These are phyloP conservation scores for Argynnis bischoffii DNA, from an alignment of 2,888 invertebrate genomes.

Conservation along the genomic window DNA sequence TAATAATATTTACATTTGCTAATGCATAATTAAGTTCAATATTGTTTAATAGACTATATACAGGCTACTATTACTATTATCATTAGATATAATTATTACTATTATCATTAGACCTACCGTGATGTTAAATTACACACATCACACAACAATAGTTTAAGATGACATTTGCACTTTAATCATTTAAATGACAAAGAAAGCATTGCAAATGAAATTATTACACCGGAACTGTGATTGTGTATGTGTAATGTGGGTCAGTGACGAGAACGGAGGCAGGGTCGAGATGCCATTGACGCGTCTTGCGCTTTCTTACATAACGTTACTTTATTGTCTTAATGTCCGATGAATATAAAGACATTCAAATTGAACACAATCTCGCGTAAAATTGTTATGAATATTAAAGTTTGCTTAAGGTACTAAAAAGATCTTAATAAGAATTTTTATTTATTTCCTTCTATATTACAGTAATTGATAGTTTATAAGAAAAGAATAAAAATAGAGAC, in stretches of 20 bases:
- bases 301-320: conserved; percentile 62
- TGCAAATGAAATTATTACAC: conserved; percentile 49
- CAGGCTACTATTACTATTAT: no score
- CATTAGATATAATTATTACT: no score
- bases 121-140: no score
- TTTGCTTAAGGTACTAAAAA: no score
- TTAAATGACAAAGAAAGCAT: conserved; percentile 4
- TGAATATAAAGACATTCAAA: conserved; percentile 34
- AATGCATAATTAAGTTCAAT: no score
- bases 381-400: no score
- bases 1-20: no score
- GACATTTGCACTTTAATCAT: background rate
- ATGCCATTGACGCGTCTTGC: conserved; percentile 74
- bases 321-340: conserved; percentile 65
- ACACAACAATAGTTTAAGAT: no score
- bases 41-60: no score
- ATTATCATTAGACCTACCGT: no score
- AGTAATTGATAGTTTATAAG: background rate
- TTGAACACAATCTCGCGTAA: background rate
- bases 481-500: background rate
- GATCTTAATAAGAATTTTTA: no score
- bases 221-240: conserved; percentile 72
- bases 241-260: conserved; percentile 77
- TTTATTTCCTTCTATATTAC: no score
- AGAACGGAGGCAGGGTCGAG: conserved; percentile 78